A percentile compares a stretch with the other conserved stretches of the same genome.
Evolutionary conservation across 37 sponge, comb jelly and placozoan species (phyloP).

Genomic region (Spongilla lacustris): DNA sequence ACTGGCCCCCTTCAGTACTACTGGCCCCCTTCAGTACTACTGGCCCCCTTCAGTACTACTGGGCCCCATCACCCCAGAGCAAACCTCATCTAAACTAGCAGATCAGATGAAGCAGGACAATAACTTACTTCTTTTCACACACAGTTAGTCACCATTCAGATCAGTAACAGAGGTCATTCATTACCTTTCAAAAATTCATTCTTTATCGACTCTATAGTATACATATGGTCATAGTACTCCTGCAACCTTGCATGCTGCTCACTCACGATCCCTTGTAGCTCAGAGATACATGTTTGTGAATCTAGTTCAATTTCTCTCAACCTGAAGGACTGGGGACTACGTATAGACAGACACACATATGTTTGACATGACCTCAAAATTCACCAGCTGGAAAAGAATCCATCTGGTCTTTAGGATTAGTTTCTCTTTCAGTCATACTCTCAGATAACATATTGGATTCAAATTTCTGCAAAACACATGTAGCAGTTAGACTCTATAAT

Average conservation of each 20-base stretch:
- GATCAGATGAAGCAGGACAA: no score
- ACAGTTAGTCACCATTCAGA: background rate
- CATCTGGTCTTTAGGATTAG: background rate
- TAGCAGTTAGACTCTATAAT: background rate
- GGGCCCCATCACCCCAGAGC: no score
- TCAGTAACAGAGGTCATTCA: background rate
- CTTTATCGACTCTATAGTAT: background rate
- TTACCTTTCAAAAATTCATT: background rate
- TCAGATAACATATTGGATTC: background rate
- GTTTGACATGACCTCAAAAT: background rate
- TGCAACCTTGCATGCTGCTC: background rate
- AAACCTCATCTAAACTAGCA: no score
- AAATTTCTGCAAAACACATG: background rate
- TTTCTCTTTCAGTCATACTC: background rate
- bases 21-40: no score
- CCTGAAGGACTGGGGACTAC: no score
- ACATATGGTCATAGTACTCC: background rate
- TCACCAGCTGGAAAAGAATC: background rate
- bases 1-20: no score
- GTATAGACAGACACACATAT: no score
- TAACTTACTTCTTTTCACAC: no score
- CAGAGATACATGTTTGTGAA: no score
- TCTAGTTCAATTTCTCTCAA: no score
- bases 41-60: no score
- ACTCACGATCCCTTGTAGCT: background rate